Evolutionary conservation across 30 jellyfish, hydroid and myxozoan species (phyloP), one percentile per base, ranked within the genome.

Genomic region (Aurelia sp.): DNA sequence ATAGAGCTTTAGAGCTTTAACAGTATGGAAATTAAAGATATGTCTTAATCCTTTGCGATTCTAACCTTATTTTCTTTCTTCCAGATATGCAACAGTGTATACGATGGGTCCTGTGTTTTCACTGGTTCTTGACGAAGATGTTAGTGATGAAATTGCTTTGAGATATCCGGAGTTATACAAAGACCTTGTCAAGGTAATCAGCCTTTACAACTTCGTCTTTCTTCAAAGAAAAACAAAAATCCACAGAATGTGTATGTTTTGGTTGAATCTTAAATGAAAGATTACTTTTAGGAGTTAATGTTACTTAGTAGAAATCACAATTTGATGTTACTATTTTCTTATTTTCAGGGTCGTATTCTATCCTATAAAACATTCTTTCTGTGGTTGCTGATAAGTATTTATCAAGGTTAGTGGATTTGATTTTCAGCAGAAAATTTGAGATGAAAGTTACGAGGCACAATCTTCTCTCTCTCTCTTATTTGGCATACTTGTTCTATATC

Each of bases 31-130:
- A 1, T 1, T 27, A 27, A 0, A 27, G 33, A 27, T 27, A 27
- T 27, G 33, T 44, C 55, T 8, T 5, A 41, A 41, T 41, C 11
- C 52, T 41, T 16, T 44, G 13, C 55, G 4, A 12, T 7, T 44
- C 16, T 8, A 44, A 44, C 1, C 4, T 8, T 8, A 1, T 0
- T 5, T 44, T 44, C 2, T 44, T 44, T 44, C 55, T 9, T 44
- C 6, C 51, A 93, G 98, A 8, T 93, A 93, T 61, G 92, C 98
- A 9, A 93, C 98, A 7, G 96, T 93, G 1, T 93, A 93, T 78
- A 93, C 98, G 20, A 93, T 96, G 92, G 96, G 89, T 48, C 98
- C 98, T 47, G 98, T 93, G 50, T 93, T 93, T 63, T 93, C 98
- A 24, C 73, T 93, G 92, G 97, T 93, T 33, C 92, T 93, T 16